Base-by-base conservation (phyloP, 1,140 invertebrate genomes). In the Artemia franciscana region DNA sequence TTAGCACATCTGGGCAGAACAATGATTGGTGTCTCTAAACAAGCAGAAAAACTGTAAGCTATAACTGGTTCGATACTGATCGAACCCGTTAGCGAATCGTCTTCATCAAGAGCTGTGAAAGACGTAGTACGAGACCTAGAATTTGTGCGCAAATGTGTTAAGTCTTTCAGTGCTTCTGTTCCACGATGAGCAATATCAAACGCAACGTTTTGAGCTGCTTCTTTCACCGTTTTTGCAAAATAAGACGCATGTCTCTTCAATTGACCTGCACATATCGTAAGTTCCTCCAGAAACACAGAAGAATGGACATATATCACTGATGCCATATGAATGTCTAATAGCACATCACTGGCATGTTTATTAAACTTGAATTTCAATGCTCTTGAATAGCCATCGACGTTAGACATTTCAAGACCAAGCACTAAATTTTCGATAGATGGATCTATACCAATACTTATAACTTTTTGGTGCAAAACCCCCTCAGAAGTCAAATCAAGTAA, bases 261-360 rank as follows among this genome's bases (percentile, higher is more conserved):
- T 66, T 84, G 81, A 7, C 82, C 81, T 15, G 85, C 81, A 72
- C 90, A 94, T 1, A 84, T 85, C 26, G 73, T 68, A 24, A 95
- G 73, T 71, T 95, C 91, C n/a, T 81, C 78, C 15, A 95, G 76
- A 68, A 94, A 81, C 62, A 83, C 78, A 0, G 87, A 84, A 26
- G 86, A 91, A 73, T 96, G 91, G 1, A 87, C 89, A 72, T 95
- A 95, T 78, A 86, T 91, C 28, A 95, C 83, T 30, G 90, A 92
- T 0, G 89, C 91, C 79, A 96, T 84, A 63, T 83, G 78, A 60
- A 94, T 74, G 26, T 74, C 74, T 23, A 85, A 74, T 30, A 69
- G 70, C 51, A 79, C 73, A 15, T 63, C 23, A 66, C 61, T 23
- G 56, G 56, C 25, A 28, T 63, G 61, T 26, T 66, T 66, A 57